These are phyloP conservation scores for Acyrthosiphon pisum DNA, from an alignment of 1,140 invertebrate genomes.

Conservation along the genomic window DNA sequence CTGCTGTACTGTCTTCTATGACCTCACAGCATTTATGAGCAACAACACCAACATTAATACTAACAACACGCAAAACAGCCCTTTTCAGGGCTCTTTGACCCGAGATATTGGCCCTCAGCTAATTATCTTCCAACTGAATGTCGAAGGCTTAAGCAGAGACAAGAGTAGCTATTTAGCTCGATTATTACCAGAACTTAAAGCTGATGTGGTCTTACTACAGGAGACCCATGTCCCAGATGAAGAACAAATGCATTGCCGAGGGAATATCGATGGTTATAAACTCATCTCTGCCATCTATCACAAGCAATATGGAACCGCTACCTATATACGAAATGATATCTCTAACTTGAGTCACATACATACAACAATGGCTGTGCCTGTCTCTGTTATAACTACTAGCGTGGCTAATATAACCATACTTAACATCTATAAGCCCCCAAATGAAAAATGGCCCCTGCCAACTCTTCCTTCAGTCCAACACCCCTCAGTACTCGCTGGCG, in stretches of 20 bases:
- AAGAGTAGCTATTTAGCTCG: constrained; percentile 42
- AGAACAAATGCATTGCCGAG: constrained; percentile 18
- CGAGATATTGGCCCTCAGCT: no score
- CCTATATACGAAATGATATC: constrained; percentile 16
- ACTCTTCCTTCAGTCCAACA: neutral
- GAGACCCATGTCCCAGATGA: constrained; percentile 46
- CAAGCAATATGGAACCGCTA: constrained; percentile 31
- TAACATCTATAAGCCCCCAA: constrained; percentile 34
- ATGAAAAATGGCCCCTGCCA: neutral
- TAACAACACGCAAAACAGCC: no score
- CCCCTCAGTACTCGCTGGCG: constrained; percentile 4
- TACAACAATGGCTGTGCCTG: constrained; percentile 54
- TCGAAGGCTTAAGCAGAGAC: constrained; percentile 7
- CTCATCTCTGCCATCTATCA: constrained; percentile 41
- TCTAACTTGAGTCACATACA: constrained; percentile 61
- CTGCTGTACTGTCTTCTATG: no score
- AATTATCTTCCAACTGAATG: no score
- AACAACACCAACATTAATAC: no score
- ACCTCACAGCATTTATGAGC: no score
- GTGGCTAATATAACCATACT: constrained; percentile 9
- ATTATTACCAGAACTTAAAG: constrained; percentile 47
- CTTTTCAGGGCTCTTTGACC: no score
- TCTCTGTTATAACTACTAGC: neutral
- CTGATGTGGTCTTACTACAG: constrained; percentile 42
- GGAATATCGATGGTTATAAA: constrained; percentile 28